Evolutionary conservation across 2,113 vertebrate genomes (phyloP).

Genomic region (Brachyhypopomus occidentalis): DNA sequence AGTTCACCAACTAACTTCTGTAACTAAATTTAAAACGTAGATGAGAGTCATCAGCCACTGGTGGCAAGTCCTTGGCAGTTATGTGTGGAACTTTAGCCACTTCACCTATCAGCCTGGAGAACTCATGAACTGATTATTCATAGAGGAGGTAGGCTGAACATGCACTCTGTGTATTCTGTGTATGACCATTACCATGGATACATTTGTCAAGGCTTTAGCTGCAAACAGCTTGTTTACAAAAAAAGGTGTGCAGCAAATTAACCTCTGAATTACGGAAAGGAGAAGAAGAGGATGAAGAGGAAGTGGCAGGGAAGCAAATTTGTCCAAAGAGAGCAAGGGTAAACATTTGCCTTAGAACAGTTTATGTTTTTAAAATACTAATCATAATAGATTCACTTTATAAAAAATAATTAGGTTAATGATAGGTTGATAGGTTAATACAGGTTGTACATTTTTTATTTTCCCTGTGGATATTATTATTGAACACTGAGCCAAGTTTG

Average conservation of each 20-base stretch:
- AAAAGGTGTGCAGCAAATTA: conserved; percentile 22
- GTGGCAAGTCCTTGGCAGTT: background rate
- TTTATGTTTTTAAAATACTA: background rate
- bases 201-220: conserved; percentile 50
- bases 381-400: no score
- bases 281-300: background rate
- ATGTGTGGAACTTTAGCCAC: conserved; percentile 13
- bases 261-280: conserved; percentile 47
- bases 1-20: background rate
- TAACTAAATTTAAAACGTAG: conserved; percentile 8
- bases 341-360: conserved; percentile 5
- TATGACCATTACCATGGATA: conserved; percentile 66
- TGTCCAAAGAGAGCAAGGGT: conserved; percentile 19
- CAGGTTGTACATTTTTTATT: background rate
- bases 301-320: background rate
- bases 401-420: no score
- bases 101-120: conserved; percentile 44
- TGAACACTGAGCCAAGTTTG: background rate
- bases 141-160: conserved; percentile 52
- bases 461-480: background rate
- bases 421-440: no score
- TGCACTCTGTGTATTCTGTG: conserved; percentile 58
- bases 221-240: conserved; percentile 51
- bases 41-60: background rate
- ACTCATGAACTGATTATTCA: conserved; percentile 60